Percentiles rank a stretch among this genome's conserved stretches.
These are phyloP conservation scores for Luffia ferchaultella DNA, from an alignment of 2,888 invertebrate species.

Conservation along the genomic window DNA sequence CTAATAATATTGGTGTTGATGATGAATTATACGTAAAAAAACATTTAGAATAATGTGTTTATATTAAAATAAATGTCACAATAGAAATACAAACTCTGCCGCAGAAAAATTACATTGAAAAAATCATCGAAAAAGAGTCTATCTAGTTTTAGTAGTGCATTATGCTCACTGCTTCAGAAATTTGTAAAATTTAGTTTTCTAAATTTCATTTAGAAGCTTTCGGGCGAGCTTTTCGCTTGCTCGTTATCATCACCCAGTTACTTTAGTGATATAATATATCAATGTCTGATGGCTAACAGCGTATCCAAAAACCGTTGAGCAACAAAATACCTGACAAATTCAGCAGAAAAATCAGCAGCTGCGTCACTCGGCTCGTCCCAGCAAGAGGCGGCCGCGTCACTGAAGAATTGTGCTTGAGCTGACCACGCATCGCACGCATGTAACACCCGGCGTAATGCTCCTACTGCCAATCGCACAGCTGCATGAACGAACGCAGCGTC, in stretches of 20 bases:
- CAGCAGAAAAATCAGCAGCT: conserved; percentile 66
- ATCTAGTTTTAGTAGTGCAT: no score
- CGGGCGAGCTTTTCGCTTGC: no score
- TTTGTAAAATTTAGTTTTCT: no score
- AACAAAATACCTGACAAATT: conserved; percentile 64
- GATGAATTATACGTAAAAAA: no score
- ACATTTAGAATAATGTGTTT: no score
- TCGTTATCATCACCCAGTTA: background rate
- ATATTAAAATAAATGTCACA: no score
- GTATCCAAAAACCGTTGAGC: background rate
- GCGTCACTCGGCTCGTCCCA: conserved; percentile 66
- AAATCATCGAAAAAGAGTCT: no score
- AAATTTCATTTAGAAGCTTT: no score
- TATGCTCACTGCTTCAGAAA: no score
- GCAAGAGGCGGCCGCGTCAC: conserved; percentile 62
- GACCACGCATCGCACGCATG: conserved; percentile 64
- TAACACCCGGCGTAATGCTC: conserved; percentile 62
- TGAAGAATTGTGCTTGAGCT: conserved; percentile 56
- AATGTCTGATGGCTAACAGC: background rate
- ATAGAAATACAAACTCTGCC: no score
- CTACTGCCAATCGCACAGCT: conserved; percentile 65
- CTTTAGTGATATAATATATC: background rate
- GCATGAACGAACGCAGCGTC: conserved; percentile 69
- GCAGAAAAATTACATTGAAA: no score
- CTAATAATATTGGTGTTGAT: no score